Conservation (phyloP, 2,113 vertebrate species). For the Aspiorhynchus laticeps region DNA sequence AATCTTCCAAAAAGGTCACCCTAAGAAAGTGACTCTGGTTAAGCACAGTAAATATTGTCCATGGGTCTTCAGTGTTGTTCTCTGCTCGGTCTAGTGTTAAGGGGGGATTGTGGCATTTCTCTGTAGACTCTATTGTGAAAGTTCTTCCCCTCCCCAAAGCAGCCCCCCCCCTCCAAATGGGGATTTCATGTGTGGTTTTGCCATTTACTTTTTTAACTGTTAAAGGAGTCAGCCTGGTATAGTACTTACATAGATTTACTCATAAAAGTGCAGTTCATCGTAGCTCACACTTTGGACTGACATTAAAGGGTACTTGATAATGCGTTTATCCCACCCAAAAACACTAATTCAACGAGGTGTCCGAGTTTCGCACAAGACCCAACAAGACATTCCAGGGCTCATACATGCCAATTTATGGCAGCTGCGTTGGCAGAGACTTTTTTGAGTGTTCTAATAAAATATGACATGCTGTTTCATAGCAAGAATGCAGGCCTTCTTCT, state of each 20-base stretch:
- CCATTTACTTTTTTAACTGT: conserved; percentile 13
- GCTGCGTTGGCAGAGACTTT: conserved; percentile 6
- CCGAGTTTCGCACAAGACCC: background rate
- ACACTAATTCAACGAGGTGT: background rate
- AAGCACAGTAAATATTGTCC: conserved; percentile 68
- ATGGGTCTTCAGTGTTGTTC: conserved; percentile 54
- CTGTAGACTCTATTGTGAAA: conserved; percentile 37
- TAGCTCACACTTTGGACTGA: conserved; percentile 3
- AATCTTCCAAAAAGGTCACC: conserved; percentile 71
- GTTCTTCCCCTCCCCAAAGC: background rate
- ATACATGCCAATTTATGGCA: background rate
- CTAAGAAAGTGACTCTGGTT: conserved; percentile 62
- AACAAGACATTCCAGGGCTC: conserved; percentile 9
- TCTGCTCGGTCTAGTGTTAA: conserved; percentile 23
- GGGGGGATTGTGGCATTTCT: conserved; percentile 11
- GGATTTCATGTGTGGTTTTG: conserved; percentile 50
- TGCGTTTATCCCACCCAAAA: conserved; percentile 4
- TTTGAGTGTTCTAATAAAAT: background rate
- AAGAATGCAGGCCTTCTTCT: background rate
- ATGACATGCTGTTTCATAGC: conserved; percentile 19
- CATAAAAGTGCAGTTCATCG: conserved; percentile 1
- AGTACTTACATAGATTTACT: conserved; percentile 20
- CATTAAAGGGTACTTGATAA: conserved; percentile 1
- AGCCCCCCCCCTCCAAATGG: background rate
- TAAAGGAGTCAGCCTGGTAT: conserved; percentile 8